phyloP scores from a whole-genome alignment of 2,888 invertebrate genomes.

The Stomorhina lunata region DNA sequence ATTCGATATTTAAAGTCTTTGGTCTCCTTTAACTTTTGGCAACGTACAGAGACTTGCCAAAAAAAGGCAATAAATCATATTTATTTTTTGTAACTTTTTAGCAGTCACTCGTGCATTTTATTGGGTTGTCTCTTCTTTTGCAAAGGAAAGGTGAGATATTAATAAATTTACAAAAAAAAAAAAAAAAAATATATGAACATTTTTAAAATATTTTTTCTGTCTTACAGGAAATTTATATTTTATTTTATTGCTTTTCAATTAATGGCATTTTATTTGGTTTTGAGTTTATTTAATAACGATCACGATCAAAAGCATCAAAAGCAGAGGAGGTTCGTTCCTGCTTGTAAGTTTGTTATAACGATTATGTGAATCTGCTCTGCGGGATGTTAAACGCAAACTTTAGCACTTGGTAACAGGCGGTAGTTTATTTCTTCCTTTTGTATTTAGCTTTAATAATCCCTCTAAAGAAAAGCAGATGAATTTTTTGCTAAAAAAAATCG shows the following conservation, averaged over 20 bases:
- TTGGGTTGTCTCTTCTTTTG: constrained; percentile 23
- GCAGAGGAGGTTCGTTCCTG: neutral
- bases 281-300: constrained; percentile 9
- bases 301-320: neutral
- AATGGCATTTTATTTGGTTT: constrained; percentile 7
- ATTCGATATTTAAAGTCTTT: neutral
- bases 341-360: neutral
- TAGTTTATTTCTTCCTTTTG: neutral
- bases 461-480: neutral
- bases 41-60: neutral
- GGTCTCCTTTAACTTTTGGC: neutral
- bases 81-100: constrained; percentile 7
- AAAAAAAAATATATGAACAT: neutral
- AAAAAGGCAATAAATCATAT: constrained; percentile 49
- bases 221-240: constrained; percentile 36
- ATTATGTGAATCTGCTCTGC: neutral
- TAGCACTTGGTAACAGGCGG: neutral
- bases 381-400: neutral
- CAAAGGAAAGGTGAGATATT: constrained; percentile 40
- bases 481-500: neutral
- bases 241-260: constrained; percentile 44
- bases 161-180: neutral
- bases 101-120: constrained; percentile 36
- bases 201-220: neutral
- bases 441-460: neutral